A percentile compares a stretch with the other conserved stretches of the same genome.
phyloP scores from a whole-genome alignment of 2,888 invertebrate genomes.

The Cheilosia urbana region DNA sequence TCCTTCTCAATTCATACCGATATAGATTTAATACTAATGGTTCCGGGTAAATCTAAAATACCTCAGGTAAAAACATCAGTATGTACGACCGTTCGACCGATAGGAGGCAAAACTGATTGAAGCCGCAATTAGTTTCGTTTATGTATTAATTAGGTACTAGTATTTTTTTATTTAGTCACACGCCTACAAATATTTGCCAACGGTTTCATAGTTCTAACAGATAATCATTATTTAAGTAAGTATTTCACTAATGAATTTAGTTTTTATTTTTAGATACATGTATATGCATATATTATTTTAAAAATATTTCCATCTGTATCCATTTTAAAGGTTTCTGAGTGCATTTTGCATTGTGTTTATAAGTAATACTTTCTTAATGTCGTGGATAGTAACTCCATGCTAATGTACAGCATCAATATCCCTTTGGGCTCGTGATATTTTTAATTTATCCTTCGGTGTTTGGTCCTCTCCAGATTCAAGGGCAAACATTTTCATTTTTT shows the following conservation, averaged over 20 bases:
- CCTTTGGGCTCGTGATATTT: slow-evolving; percentile 97
- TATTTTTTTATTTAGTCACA: not conserved
- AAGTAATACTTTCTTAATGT: slow-evolving; percentile 14
- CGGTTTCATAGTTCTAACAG: not conserved
- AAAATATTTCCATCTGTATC: not conserved
- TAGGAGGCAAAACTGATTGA: too few relatives aligned
- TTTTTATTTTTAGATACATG: not conserved
- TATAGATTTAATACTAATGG: too few relatives aligned
- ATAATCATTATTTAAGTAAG: too few relatives aligned
- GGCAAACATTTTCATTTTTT: slow-evolving; percentile 99
- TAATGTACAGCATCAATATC: slow-evolving; percentile 93
- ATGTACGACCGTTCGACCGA: too few relatives aligned
- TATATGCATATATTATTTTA: slow-evolving; percentile 10
- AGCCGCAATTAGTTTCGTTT: too few relatives aligned
- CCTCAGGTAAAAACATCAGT: too few relatives aligned
- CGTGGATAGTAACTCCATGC: slow-evolving; percentile 53
- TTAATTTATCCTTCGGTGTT: slow-evolving; percentile 97
- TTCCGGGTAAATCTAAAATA: too few relatives aligned
- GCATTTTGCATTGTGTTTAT: slow-evolving; percentile 5
- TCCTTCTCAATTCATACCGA: too few relatives aligned
- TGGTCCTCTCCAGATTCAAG: slow-evolving; percentile 96
- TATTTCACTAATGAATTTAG: slow-evolving; percentile 15
- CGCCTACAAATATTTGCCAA: slow-evolving; percentile 7
- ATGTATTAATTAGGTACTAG: too few relatives aligned
- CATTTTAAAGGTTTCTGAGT: slow-evolving; percentile 7